Evolutionary conservation across 2,113 vertebrate species (phyloP).

Genomic region (Pogona vitticeps): DNA sequence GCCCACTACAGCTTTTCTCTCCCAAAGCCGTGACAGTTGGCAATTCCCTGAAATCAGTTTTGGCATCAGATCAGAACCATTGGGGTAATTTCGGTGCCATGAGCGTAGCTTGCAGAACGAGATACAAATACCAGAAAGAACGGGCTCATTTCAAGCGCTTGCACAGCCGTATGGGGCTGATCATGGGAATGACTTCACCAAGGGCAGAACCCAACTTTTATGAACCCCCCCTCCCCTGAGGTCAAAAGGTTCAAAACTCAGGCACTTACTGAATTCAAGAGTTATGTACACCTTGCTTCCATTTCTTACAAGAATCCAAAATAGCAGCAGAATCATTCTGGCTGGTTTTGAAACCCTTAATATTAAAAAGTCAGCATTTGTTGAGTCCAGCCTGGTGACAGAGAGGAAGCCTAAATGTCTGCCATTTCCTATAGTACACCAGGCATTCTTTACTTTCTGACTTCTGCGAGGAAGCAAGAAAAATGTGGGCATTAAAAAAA

Average conservation of each 20-base stretch:
- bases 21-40: neutral
- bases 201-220: neutral
- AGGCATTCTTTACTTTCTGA: too few relatives aligned
- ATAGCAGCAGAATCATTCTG: neutral
- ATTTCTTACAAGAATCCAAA: neutral
- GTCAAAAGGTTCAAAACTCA: neutral
- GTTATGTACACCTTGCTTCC: neutral
- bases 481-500: too few relatives aligned
- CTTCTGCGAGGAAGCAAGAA: too few relatives aligned
- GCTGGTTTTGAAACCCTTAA: neutral
- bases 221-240: neutral
- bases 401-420: neutral
- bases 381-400: neutral
- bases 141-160: conserved; percentile 12
- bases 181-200: neutral
- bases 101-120: conserved; percentile 10
- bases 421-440: too few relatives aligned
- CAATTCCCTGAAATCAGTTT: conserved; percentile 9
- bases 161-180: neutral
- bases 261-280: neutral
- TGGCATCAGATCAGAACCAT: conserved; percentile 42
- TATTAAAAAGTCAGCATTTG: neutral
- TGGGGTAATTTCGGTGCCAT: conserved; percentile 24
- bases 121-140: conserved; percentile 14
- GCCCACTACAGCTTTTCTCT: neutral